Base-by-base conservation (phyloP, 2,113 vertebrate genomes). In the Ptychochromis oligacanthus region DNA sequence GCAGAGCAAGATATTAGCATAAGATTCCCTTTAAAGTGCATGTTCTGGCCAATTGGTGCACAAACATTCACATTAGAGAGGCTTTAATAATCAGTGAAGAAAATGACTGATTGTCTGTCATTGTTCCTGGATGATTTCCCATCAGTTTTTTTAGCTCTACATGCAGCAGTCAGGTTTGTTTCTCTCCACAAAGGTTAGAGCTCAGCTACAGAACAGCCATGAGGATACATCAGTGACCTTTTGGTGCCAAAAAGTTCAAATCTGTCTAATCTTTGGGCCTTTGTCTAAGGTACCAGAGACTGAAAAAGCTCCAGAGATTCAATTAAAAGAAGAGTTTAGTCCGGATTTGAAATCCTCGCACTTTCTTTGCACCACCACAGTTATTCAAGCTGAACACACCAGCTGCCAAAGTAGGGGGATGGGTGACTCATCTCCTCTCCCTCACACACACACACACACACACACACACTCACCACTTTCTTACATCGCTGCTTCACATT, bases 341-440 rank as follows among this genome's bases (percentile, higher is more conserved):
- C 65, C 18, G 31, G 24, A 46, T 52, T 72, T 72, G 20, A 56
- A 46, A 57, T 20, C 18, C 0, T 62, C 76, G 54, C 22, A 46
- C 76, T 74, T 20, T 49, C 22, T 78, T 80, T 84, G 20, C 64
- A 72, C 36, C 38, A 79, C 58, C 40, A 78, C 77, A 52, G 4
- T 67, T 83, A 75, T 83, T 58, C 61, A 86, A 77, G 75, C 64
- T 87, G 70, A 85, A 85, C 79, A 79, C 83, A 84, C 85, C 91
- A 93, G 92, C 91, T 92, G 89, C 88, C 64, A 86, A 55, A 79
- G 65, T 26, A 26, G 60, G 87, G 90, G 89, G 91, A 82, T 83
- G 86, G 94, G 92, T 89, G 91, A 90, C 83, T 93, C 89, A 90
- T 91, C 88, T 86, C 61, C 59, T 40, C 79, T 57, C 55, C 22